phyloP scores from a whole-genome alignment of 2,113 vertebrate genomes.

The Lipotes vexillifer region DNA sequence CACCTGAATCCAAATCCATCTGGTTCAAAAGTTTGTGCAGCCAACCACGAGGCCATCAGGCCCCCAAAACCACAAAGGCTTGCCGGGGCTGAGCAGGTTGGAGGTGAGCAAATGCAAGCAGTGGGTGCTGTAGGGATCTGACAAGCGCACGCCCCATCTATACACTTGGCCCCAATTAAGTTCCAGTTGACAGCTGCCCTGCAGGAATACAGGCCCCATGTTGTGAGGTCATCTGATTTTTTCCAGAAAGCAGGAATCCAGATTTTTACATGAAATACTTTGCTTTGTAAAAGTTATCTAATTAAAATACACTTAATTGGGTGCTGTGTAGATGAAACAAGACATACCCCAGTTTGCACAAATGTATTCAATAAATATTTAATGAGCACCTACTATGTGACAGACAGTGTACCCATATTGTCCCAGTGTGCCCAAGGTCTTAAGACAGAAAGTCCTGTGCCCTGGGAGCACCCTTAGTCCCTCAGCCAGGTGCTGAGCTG shows the following conservation, averaged over 20 bases:
- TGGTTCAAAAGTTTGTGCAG: not conserved
- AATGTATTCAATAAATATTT: not conserved
- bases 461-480: not conserved
- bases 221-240: not conserved
- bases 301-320: not conserved
- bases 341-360: not conserved
- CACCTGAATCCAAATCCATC: too few relatives aligned
- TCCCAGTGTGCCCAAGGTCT: not conserved
- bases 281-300: not conserved
- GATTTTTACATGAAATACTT: not conserved
- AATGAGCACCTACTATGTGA: not conserved
- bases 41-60: fast-evolving
- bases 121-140: not conserved
- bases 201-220: fast-evolving
- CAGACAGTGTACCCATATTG: too few relatives aligned
- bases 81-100: not conserved
- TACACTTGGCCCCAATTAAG: not conserved
- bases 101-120: fast-evolving
- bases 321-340: not conserved
- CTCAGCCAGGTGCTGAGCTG: not conserved
- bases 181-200: not conserved
- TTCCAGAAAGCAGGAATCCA: not conserved
- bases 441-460: not conserved
- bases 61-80: not conserved
- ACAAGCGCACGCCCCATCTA: not conserved